Evolutionary conservation across 2,797 vertebrate genomes (phyloP), one percentile per base, ranked within the genome.

Genomic region (Onychomys leucogaster): DNA sequence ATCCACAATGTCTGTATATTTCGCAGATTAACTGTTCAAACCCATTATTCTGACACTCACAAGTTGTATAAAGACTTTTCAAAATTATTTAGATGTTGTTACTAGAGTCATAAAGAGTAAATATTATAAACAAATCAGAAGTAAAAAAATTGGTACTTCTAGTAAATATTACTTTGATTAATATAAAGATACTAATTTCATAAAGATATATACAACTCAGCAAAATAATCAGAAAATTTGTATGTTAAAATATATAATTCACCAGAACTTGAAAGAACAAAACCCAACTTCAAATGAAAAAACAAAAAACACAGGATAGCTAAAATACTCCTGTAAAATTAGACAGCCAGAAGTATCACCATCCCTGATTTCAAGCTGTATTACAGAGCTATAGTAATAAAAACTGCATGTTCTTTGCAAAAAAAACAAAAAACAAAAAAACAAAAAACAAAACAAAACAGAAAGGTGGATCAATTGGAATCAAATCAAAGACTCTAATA

Each of bases 21-120:
- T 95, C 73, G 90, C 71, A 88, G 71, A 96, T 91, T 89, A 94
- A 52, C 78, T 3, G 2, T 71, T 92, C 63, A 93, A 34, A 89
- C 76, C 17, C 4, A 77, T 89, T 93, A 92, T 23, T 91, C 34
- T 95, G 63, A 13, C 55, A 89, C 2, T 76, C 27, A 25, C 0
- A 96, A 89, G 1, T 32, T 92, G 25, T 13, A 57, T 63, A 89
- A 80, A 9, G 1, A 37, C 37, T 32, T 59, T 85, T 10, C 4
- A 63, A 52, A 73, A 46, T 82, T 65, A 90, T 90, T 69, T 96
- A 81, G 1, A 67, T 85, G 12, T 41, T 94, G 0, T 81, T 83
- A 34, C 9, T 80, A 16, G 41, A 85, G 0, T 94, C 23, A 52
- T 65, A 19, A 95, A 95, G 52, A 71, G 49, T 61, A 91, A 67